Evolutionary conservation across 1,140 invertebrate species (phyloP).

Genomic region (Bombus waltoni): DNA sequence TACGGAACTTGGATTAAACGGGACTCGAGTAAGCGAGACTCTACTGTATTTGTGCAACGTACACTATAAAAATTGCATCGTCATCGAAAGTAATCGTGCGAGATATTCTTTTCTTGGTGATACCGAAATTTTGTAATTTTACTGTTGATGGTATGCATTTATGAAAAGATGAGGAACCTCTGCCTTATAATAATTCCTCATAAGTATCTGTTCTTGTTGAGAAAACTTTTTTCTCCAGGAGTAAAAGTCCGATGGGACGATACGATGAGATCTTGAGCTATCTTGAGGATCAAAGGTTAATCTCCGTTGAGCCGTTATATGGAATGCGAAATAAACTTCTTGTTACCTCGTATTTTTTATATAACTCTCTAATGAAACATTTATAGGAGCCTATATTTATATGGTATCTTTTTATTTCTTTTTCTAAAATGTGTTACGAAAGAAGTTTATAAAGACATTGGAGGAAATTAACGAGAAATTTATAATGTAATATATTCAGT

Average conservation of each 20-base stretch:
- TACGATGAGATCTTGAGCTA: neutral
- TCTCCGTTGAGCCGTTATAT: no score
- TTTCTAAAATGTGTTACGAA: no score
- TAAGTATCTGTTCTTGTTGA: neutral
- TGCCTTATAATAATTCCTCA: neutral
- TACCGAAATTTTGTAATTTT: neutral
- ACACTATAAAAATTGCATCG: neutral
- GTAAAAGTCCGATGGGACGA: neutral
- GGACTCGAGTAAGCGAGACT: no score
- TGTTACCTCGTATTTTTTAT: neutral
- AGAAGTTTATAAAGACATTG: no score
- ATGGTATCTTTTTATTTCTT: no score
- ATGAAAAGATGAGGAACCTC: no score
- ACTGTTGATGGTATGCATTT: neutral
- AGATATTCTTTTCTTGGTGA: neutral
- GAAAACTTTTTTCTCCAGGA: neutral
- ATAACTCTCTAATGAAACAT: neutral
- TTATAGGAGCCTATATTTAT: neutral
- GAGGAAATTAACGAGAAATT: no score
- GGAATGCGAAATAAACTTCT: neutral
- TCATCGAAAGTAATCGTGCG: neutral
- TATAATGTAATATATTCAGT: no score
- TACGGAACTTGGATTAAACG: no score
- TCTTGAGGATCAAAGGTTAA: neutral
- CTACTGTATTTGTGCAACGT: no score